Evolutionary conservation across 64 coral and sea anemone genomes (phyloP).

Genomic region (Actinia equina): DNA sequence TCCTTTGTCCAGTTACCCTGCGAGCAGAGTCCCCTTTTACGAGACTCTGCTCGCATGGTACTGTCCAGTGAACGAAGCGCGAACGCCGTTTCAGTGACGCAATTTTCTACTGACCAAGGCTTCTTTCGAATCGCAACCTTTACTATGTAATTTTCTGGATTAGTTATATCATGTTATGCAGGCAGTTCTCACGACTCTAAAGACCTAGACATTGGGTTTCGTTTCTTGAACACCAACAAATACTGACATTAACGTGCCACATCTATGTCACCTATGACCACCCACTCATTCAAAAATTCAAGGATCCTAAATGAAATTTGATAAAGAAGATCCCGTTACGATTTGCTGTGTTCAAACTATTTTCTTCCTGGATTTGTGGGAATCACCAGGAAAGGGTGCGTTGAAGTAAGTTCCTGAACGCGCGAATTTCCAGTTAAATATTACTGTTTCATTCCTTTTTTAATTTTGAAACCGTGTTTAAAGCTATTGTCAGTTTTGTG

Average conservation of each 20-base stretch:
- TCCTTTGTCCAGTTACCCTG: too few species aligned
- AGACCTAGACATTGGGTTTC: neutral
- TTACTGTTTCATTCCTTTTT: neutral
- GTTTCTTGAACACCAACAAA: neutral
- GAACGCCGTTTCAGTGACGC: neutral
- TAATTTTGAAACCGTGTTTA: neutral
- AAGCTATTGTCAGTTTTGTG: neutral
- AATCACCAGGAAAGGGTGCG: neutral
- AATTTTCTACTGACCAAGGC: neutral
- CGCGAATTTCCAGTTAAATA: neutral
- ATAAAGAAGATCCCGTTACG: neutral
- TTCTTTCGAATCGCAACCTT: neutral
- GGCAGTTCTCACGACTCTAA: neutral
- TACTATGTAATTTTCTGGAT: neutral
- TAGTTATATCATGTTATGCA: neutral
- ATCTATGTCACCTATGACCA: neutral
- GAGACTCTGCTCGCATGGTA: too few species aligned
- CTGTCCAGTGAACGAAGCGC: neutral
- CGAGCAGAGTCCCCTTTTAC: too few species aligned
- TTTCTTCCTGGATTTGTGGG: conserved; percentile 11
- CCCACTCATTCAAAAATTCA: neutral
- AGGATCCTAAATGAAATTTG: neutral
- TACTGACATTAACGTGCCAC: neutral
- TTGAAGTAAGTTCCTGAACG: neutral
- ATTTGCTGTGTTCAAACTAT: neutral